Percentiles rank a stretch among this genome's conserved stretches.
These are phyloP conservation scores for Cryptosula pallasiana DNA, from an alignment of 2,888 invertebrate genomes.

Conservation along the genomic window DNA sequence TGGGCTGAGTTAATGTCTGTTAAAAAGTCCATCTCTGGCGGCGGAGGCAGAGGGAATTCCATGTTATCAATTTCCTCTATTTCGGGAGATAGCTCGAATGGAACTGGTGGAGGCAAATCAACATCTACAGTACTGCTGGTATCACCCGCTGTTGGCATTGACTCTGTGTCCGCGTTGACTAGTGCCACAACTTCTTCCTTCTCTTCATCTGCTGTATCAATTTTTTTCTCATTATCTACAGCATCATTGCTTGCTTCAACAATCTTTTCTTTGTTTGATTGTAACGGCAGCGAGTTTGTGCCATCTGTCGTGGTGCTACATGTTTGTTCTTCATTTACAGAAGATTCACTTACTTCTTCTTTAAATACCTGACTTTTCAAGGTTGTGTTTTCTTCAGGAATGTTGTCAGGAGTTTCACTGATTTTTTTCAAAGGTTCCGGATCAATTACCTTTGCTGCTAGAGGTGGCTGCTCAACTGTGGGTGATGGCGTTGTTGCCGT, in stretches of 20 bases:
- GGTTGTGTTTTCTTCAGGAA: neutral
- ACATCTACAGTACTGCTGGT: neutral
- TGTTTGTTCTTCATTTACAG: neutral
- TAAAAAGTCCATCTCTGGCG: neutral
- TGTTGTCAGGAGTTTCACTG: neutral
- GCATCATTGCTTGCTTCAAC: neutral
- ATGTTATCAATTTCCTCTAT: neutral
- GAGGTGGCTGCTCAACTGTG: neutral
- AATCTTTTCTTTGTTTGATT: neutral
- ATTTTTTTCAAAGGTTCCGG: neutral
- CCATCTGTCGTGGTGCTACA: neutral
- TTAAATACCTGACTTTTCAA: neutral
- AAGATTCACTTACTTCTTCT: neutral
- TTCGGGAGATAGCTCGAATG: neutral
- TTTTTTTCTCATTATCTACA: neutral
- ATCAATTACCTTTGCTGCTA: neutral
- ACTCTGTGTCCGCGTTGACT: no score
- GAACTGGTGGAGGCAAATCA: neutral
- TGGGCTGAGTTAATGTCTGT: neutral
- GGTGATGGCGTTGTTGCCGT: constrained; percentile 13
- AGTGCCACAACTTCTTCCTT: neutral
- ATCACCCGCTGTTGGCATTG: neutral
- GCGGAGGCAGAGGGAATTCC: neutral
- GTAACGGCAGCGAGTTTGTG: neutral
- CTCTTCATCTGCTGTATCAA: neutral